Percentiles rank a stretch among this genome's conserved stretches.
Evolutionary conservation across 2,113 vertebrate genomes (phyloP).

Genomic region (Sturnira hondurensis): DNA sequence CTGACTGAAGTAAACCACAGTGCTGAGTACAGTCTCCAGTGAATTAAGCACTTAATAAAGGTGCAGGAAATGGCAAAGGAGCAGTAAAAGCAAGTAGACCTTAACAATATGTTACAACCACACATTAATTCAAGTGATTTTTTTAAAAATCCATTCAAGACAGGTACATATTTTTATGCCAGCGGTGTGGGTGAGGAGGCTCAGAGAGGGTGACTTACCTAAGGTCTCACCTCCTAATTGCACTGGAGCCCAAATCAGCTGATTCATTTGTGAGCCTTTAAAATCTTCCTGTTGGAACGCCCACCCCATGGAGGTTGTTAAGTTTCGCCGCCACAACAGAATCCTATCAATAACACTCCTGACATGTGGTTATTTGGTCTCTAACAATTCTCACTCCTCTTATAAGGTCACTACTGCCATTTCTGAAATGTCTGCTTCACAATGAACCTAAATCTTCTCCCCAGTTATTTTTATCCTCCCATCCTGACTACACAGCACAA

Average conservation of each 20-base stretch:
- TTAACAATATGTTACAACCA: neutral
- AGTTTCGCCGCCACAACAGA: neutral
- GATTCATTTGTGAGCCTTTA: neutral
- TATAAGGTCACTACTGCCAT: constrained; percentile 42
- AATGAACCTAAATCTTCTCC: constrained; percentile 37
- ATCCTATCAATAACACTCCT: neutral
- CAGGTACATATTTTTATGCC: neutral
- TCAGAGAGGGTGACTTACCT: neutral
- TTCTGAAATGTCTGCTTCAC: constrained; percentile 47
- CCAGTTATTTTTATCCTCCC: neutral
- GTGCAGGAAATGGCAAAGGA: neutral
- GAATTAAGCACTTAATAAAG: neutral
- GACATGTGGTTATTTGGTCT: neutral
- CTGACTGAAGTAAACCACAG: constrained; percentile 27
- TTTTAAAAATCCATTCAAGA: neutral
- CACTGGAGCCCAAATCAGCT: neutral
- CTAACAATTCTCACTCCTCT: constrained; percentile 39
- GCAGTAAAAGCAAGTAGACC: neutral
- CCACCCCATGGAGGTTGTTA: neutral
- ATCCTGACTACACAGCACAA: neutral
- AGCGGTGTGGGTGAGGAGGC: neutral
- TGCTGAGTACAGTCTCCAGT: neutral
- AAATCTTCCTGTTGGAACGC: neutral
- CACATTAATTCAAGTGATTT: neutral
- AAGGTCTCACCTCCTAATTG: neutral